phyloP scores from a whole-genome alignment of 1,140 invertebrate genomes.

The Brachionus calyciflorus region DNA sequence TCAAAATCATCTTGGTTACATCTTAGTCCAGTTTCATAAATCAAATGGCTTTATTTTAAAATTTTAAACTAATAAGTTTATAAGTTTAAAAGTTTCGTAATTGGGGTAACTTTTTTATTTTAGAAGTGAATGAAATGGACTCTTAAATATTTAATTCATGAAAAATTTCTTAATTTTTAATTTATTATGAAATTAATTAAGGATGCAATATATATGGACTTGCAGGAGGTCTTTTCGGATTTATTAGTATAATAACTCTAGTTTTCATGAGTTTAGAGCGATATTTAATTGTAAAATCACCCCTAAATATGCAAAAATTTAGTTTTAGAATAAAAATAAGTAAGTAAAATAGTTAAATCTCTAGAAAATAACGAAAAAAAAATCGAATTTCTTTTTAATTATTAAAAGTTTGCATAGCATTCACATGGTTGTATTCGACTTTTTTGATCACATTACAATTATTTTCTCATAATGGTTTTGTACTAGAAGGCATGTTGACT shows the following conservation, averaged over 20 bases:
- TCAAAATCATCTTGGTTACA: no score
- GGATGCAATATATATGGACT: constrained; percentile 41
- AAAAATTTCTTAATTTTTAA: no score
- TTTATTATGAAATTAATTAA: no score
- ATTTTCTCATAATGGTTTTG: constrained; percentile 33
- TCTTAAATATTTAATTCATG: no score
- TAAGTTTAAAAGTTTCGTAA: no score
- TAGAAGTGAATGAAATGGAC: no score
- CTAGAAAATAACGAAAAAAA: background rate
- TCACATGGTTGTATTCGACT: constrained; percentile 32
- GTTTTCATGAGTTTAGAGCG: background rate
- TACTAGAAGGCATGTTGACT: constrained; percentile 35
- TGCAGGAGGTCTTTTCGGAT: constrained; percentile 33
- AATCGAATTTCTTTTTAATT: background rate
- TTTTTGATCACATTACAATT: background rate
- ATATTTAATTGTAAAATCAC: constrained; percentile 3
- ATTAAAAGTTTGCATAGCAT: background rate
- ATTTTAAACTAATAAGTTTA: no score
- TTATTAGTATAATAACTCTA: constrained; percentile 27
- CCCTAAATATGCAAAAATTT: background rate
- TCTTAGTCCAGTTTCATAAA: no score
- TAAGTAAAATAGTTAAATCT: background rate
- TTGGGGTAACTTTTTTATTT: no score
- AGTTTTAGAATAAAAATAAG: constrained; percentile 1
- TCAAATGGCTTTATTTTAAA: no score